Evolutionary conservation across 2,797 vertebrate species (phyloP).

Genomic region (Acanthornis magna): DNA sequence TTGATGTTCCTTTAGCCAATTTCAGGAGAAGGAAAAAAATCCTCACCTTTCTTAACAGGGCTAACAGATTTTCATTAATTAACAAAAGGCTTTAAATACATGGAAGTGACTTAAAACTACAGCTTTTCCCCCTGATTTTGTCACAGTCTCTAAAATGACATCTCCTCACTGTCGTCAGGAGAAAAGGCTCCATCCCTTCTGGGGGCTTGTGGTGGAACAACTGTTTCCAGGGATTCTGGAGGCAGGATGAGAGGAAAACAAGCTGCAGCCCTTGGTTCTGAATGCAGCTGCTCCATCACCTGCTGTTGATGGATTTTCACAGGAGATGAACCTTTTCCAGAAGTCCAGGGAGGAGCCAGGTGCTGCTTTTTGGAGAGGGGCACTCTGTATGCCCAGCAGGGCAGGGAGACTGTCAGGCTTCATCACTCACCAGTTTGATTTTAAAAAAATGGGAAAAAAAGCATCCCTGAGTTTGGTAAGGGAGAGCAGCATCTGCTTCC

Average conservation of each 20-base stretch:
- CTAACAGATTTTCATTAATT: not conserved
- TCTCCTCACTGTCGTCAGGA: not conserved
- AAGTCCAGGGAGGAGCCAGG: not conserved
- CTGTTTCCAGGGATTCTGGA: not conserved
- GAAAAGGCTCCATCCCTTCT: not conserved
- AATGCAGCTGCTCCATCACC: not conserved
- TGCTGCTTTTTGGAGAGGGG: not conserved
- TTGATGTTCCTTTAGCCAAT: not conserved
- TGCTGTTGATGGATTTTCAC: not conserved
- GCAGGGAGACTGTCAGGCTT: not conserved
- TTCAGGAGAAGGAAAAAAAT: not conserved
- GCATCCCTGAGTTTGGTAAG: not conserved
- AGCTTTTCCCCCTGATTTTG: not conserved
- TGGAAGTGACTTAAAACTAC: not conserved
- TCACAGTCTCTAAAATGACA: not conserved
- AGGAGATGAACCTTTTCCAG: not conserved
- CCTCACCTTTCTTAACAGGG: not conserved
- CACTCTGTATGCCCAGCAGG: accelerated
- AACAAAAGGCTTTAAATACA: not conserved
- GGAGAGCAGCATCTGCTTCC: not conserved
- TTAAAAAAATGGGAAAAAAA: not conserved
- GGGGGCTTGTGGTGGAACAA: not conserved
- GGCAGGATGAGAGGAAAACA: not conserved
- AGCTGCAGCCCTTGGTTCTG: not conserved
- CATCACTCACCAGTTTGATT: not conserved